phyloP scores from a whole-genome alignment of 92 coral and sea anemone species.

The Hydrozoanthus gracilis region DNA sequence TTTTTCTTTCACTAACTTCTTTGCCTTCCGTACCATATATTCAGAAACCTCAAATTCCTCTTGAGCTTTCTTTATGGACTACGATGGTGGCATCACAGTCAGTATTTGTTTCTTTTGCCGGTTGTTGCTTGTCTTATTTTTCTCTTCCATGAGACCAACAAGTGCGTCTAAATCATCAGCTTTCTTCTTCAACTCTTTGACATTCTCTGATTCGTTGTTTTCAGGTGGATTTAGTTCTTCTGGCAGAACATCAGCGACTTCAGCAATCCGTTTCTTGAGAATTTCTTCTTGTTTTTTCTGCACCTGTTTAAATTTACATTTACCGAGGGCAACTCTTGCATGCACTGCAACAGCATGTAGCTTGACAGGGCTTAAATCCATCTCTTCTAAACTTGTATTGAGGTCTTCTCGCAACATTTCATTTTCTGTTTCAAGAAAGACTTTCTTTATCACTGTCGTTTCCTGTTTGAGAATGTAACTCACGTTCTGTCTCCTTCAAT shows the following conservation, averaged over 20 bases:
- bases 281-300: constrained; percentile 4
- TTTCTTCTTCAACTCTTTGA: constrained; percentile 32
- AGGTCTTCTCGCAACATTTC: constrained; percentile 13
- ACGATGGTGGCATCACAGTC: constrained; percentile 46
- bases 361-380: constrained; percentile 24
- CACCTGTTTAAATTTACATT: constrained; percentile 9
- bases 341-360: constrained; percentile 33
- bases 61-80: constrained; percentile 40
- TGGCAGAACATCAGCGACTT: constrained; percentile 12
- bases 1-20: constrained; percentile 34
- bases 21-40: constrained; percentile 43
- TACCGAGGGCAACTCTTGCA: constrained; percentile 18
- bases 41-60: constrained; percentile 42
- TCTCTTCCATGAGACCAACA: constrained; percentile 35
- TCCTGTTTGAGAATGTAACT: constrained; percentile 16
- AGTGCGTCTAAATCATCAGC: constrained; percentile 30
- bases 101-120: constrained; percentile 38
- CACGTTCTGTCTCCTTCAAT: constrained; percentile 18
- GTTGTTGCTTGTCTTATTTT: constrained; percentile 30
- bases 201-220: neutral
- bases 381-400: constrained; percentile 22
- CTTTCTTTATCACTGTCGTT: constrained; percentile 25
- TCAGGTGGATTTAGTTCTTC: neutral
- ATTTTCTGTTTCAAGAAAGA: neutral
- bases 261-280: constrained; percentile 22